Evolutionary conservation across 2,113 vertebrate genomes (phyloP).

Genomic region (Pandion haliaetus): DNA sequence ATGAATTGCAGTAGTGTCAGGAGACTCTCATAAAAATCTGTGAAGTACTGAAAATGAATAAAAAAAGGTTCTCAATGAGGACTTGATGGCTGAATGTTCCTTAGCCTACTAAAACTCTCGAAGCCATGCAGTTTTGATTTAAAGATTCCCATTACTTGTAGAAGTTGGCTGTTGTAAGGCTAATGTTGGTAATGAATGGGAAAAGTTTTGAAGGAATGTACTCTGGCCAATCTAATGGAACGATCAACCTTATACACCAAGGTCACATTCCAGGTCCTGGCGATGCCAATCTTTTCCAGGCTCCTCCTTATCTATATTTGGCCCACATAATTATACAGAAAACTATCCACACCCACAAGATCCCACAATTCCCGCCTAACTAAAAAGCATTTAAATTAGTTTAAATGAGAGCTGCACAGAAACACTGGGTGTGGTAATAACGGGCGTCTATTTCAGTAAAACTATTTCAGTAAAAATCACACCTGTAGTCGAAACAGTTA

Average conservation of each 20-base stretch:
- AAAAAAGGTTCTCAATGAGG: neutral
- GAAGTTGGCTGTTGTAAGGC: neutral
- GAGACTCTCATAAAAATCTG: neutral
- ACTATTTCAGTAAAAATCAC: constrained; percentile 50
- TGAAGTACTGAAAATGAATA: neutral
- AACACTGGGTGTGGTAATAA: constrained; percentile 62
- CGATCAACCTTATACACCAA: neutral
- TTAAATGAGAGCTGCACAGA: constrained; percentile 19
- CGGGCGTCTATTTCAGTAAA: constrained; percentile 58
- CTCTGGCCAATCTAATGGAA: neutral
- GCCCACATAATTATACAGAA: constrained; percentile 57
- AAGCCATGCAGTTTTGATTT: neutral
- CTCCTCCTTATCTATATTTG: constrained; percentile 64
- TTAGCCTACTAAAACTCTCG: neutral
- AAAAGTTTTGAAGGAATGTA: constrained; percentile 1
- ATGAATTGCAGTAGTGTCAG: neutral
- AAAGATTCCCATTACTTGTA: neutral
- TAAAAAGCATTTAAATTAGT: constrained; percentile 65
- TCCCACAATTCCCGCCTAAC: constrained; percentile 47
- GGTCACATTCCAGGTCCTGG: constrained; percentile 41
- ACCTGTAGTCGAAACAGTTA: constrained; percentile 44
- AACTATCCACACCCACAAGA: constrained; percentile 54
- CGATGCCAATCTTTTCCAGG: constrained; percentile 39
- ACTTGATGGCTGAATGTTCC: neutral
- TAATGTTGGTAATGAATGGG: neutral